phyloP scores from a whole-genome alignment of 2,113 vertebrate genomes.

The Pimephales promelas region DNA sequence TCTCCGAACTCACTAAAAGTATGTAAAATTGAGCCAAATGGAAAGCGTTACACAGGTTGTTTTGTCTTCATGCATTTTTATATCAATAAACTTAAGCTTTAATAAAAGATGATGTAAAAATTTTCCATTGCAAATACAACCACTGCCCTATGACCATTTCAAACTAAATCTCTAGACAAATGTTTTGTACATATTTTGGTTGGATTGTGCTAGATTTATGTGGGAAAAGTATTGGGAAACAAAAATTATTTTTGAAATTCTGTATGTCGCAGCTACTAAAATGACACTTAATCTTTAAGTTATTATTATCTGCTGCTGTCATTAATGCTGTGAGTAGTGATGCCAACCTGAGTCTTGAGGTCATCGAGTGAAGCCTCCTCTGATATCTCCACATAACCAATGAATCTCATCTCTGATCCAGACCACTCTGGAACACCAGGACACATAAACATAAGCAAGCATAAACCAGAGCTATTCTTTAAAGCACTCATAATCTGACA shows the following conservation, averaged over 20 bases:
- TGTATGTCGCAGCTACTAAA: no score
- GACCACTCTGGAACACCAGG: slow-evolving; percentile 55
- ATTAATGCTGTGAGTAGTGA: background rate
- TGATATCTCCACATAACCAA: slow-evolving; percentile 85
- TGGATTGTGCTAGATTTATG: background rate
- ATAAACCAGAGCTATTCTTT: background rate
- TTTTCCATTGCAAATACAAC: background rate
- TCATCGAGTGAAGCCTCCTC: slow-evolving; percentile 84
- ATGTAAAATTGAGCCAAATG: background rate
- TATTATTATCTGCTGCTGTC: background rate
- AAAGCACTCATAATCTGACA: background rate
- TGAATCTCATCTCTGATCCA: slow-evolving; percentile 66
- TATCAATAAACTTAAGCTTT: background rate
- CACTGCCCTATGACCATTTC: no score
- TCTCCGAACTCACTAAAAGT: background rate
- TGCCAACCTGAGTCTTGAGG: slow-evolving; percentile 88
- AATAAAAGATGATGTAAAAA: background rate
- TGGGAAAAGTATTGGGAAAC: background rate
- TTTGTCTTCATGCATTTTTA: background rate
- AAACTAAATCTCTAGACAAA: no score
- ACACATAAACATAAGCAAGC: background rate
- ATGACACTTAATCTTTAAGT: background rate
- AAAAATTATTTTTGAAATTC: no score
- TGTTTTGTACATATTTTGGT: background rate
- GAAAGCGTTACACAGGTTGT: background rate